phyloP scores from a whole-genome alignment of 2,113 vertebrate genomes.

The Etheostoma cragini region DNA sequence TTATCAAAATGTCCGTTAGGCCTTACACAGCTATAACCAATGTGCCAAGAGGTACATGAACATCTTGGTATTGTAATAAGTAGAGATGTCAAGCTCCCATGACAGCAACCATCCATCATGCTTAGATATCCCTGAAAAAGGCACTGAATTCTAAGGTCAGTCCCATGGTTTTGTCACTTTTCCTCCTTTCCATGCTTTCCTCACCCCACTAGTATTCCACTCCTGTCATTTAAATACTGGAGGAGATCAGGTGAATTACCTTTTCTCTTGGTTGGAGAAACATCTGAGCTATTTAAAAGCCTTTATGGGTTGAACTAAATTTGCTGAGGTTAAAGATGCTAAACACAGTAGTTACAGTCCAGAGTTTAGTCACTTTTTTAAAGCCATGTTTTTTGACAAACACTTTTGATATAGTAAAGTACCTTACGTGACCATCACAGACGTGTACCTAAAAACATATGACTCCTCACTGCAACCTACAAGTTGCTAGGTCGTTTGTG shows the following conservation, averaged over 20 bases:
- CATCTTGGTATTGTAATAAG: background rate
- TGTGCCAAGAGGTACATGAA: background rate
- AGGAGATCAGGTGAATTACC: background rate
- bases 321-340: background rate
- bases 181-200: background rate
- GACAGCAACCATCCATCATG: slow-evolving; percentile 1
- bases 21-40: background rate
- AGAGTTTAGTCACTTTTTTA: background rate
- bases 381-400: too few relatives aligned
- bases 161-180: background rate
- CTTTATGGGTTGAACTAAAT: background rate
- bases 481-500: too few relatives aligned
- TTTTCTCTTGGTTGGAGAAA: background rate
- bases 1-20: background rate
- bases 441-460: too few relatives aligned
- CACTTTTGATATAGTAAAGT: too few relatives aligned
- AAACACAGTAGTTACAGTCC: background rate
- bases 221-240: background rate
- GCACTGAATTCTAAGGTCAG: background rate
- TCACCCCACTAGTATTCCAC: background rate
- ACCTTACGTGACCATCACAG: too few relatives aligned
- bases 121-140: background rate
- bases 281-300: background rate
- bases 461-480: too few relatives aligned
- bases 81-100: background rate